Conservation (phyloP, 92 coral and sea anemone genomes). For the Phenganax marumi region DNA sequence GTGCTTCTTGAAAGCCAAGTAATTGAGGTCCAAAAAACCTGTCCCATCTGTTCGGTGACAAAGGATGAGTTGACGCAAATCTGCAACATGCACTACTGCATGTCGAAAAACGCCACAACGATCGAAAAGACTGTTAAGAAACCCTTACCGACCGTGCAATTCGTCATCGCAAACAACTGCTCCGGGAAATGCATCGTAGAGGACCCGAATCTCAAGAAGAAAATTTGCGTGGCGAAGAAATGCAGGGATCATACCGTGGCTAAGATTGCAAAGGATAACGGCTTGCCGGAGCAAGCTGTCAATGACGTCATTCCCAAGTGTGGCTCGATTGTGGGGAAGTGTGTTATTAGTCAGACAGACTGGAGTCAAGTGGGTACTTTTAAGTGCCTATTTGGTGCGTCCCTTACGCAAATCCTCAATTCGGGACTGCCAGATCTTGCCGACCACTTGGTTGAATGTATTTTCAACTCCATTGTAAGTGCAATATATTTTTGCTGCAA, state of each 20-base stretch:
- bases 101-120: not conserved
- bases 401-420: too few relatives aligned
- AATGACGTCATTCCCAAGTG: not conserved
- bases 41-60: not conserved
- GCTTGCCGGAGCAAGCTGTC: not conserved
- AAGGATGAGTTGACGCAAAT: not conserved
- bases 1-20: constrained; percentile 16
- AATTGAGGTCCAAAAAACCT: not conserved
- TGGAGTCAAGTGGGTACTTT: too few relatives aligned
- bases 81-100: not conserved
- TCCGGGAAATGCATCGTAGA: not conserved
- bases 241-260: not conserved
- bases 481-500: too few relatives aligned
- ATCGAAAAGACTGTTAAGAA: not conserved
- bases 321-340: not conserved
- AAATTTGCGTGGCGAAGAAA: not conserved
- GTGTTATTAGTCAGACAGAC: too few relatives aligned
- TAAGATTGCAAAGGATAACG: not conserved
- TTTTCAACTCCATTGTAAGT: too few relatives aligned
- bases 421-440: too few relatives aligned
- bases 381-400: too few relatives aligned
- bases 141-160: not conserved
- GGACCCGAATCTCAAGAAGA: not conserved
- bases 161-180: not conserved
- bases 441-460: too few relatives aligned